Conservation (phyloP, 2,113 vertebrate species). For the Cebidichthys violaceus region DNA sequence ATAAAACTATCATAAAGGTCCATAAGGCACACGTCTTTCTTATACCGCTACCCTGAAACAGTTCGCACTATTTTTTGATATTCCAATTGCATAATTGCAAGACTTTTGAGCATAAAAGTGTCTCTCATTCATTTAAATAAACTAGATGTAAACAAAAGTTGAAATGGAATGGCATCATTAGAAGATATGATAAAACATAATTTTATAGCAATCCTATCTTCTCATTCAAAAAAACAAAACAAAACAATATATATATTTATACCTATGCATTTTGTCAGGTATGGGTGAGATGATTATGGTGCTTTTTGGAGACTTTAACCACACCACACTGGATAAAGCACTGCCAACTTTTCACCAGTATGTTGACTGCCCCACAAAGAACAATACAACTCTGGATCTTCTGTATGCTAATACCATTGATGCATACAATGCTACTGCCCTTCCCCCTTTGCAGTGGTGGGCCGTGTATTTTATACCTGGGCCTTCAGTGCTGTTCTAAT, state of each 20-base stretch:
- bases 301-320: too few relatives aligned
- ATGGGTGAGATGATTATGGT: slow-evolving; percentile 24
- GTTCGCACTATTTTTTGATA: slow-evolving; percentile 8
- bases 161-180: slow-evolving; percentile 54
- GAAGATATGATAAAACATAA: slow-evolving; percentile 29
- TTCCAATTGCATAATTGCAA: slow-evolving; percentile 28
- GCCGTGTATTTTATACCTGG: too few relatives aligned
- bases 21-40: slow-evolving; percentile 73
- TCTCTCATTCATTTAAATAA: slow-evolving; percentile 21
- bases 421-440: too few relatives aligned
- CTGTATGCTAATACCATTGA: too few relatives aligned
- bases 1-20: slow-evolving; percentile 42
- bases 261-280: slow-evolving; percentile 2
- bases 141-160: slow-evolving; percentile 61
- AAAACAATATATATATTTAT: not conserved
- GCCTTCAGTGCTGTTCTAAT: too few relatives aligned
- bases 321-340: too few relatives aligned
- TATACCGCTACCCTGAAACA: slow-evolving; percentile 3
- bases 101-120: slow-evolving; percentile 17
- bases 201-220: slow-evolving; percentile 13
- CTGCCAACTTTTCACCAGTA: too few relatives aligned
- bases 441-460: too few relatives aligned
- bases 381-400: too few relatives aligned
- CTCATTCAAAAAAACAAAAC: slow-evolving; percentile 22
- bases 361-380: too few relatives aligned